Evolutionary conservation across 2,888 invertebrate species (phyloP), one percentile per base, ranked within the genome.

Genomic region (Leuctra nigra): DNA sequence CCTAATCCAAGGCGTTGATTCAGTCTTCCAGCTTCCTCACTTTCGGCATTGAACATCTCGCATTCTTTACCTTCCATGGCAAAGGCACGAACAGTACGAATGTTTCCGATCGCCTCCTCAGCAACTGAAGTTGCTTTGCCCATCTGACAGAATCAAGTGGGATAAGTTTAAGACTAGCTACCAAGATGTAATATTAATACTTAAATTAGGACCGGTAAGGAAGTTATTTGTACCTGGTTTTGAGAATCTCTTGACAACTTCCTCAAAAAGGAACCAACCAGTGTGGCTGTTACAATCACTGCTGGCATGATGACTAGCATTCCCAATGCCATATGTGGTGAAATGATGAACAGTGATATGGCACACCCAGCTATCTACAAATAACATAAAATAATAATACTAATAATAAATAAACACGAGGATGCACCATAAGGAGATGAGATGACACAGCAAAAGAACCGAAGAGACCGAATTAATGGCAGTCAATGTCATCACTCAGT

Each of bases 1-100:
- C 96, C 96, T 56, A 89, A 73, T 1, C 95, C 96, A 4, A 98
- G 76, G 64, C 80, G 78, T 71, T 88, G 84, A 62, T 89, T 88
- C 39, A 93, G 72, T 0, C 72, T 69, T 4, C 86, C 81, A 0
- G 92, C 86, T 54, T 79, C 73, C 20, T 85, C 78, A 1, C 91
- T 84, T 73, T 97, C 93, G 33, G 74, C 70, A 24, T 80, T 76
- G 73, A 86, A 91, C 65, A 84, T 73, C 61, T 80, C 77, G 61
- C 78, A 75, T 71, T 97, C 97, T 59, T 83, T 82, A 57, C 85
- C 82, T 71, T 98, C 97, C 75, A 92, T 93, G 0, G 94, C 94
- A 75, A 96, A 95, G 13, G 95, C 89, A 63, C 95, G 77, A 0
- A 98, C 97, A 1, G 96, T 97, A 52, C 94, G 78, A 63, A 98